Evolutionary conservation across 2,888 invertebrate species (phyloP), one percentile per base, ranked within the genome.

Genomic region (Pristionchus maxplancki): DNA sequence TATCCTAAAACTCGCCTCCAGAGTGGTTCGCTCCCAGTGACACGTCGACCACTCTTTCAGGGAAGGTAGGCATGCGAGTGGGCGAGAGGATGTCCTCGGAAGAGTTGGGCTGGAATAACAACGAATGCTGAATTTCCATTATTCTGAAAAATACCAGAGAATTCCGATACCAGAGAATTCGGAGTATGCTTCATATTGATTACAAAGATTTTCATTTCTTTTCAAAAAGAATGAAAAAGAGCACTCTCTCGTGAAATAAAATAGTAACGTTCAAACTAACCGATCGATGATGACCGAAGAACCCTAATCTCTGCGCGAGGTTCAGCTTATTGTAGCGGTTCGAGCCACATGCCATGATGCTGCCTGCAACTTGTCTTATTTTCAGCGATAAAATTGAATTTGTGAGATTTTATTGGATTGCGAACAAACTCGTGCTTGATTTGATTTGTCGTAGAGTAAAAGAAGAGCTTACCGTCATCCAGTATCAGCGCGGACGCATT

Each of bases 241-340:
- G 34, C 37, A n/a, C n/a, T n/a, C n/a, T n/a, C 15, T 31, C 17
- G 34, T 71, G 34, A 37, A 20, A 20, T n/a, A n/a, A n/a, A n/a
- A n/a, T n/a, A n/a, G n/a, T n/a, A 71, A 1, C 34, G 71, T 31
- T 31, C 1, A 28, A 34, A 28, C 84, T 67, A 58, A 91, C 92
- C 31, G 89, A 89, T n/a, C 88, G 88, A 82, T 94, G 95, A 86
- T 96, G 95, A 92, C 95, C 95, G 87, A 96, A 95, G 90, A 96
- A 95, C 1, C 96, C 95, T 89, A 95, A 95, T 87, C 96, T 93
- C 90, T 95, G 94, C 91, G 96, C 95, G 48, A 96, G 95, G 44
- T 96, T 96, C 64, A 97, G 95, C 93, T 97, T 97, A 93, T 96
- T 96, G 94, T 96, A 95, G 81, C 95, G 95, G 93, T 96, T 96